Evolutionary conservation across 1,140 invertebrate genomes (phyloP).

Genomic region (Bombus picipes): DNA sequence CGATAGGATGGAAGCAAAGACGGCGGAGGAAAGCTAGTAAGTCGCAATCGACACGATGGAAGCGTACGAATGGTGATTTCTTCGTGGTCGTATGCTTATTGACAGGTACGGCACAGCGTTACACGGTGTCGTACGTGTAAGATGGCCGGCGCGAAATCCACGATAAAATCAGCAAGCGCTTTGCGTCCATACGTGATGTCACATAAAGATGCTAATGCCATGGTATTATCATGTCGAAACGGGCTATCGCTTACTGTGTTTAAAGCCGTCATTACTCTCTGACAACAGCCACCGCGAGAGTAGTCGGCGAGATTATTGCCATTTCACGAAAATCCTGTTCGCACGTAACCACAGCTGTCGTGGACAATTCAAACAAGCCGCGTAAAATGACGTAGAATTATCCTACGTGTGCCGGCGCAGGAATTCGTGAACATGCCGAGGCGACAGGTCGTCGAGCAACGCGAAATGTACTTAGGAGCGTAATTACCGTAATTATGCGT

Average conservation of each 20-base stretch:
- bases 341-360: constrained; percentile 47
- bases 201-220: constrained; percentile 67
- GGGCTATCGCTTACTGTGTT: constrained; percentile 67
- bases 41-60: neutral
- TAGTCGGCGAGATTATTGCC: constrained; percentile 62
- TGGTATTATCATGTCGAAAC: constrained; percentile 64
- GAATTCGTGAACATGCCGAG: constrained; percentile 2
- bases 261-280: constrained; percentile 66
- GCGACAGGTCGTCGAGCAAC: neutral
- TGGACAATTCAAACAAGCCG: constrained; percentile 24
- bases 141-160: constrained; percentile 25
- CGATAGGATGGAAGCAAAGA: neutral
- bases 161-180: constrained; percentile 55
- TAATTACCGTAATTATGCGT: constrained; percentile 30
- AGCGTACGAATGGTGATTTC: neutral
- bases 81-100: constrained; percentile 32
- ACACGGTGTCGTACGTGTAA: constrained; percentile 48
- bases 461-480: constrained; percentile 2
- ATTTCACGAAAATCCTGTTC: constrained; percentile 54
- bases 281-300: constrained; percentile 59
- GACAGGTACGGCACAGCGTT: constrained; percentile 47
- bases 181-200: constrained; percentile 39
- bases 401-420: neutral
- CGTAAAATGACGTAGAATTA: constrained; percentile 36
- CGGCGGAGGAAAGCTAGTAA: neutral